These are phyloP conservation scores for Aquatica leii DNA, from an alignment of 2,888 invertebrate species.

Conservation along the genomic window DNA sequence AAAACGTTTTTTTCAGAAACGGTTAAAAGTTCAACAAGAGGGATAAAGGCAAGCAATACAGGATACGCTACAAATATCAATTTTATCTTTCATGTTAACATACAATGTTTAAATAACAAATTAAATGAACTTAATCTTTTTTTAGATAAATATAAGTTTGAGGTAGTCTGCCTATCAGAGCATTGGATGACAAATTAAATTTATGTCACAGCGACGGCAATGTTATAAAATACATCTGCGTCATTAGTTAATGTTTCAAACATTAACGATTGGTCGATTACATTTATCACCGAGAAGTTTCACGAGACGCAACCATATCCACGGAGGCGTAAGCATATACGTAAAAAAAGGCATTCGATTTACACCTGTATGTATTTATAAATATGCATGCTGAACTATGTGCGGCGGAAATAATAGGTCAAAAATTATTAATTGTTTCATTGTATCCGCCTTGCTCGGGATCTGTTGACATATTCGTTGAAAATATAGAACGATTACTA, in stretches of 20 bases:
- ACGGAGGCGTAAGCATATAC: neutral
- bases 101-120: neutral
- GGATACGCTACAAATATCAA: neutral
- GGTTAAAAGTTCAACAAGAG: neutral
- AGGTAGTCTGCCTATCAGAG: conserved; percentile 1
- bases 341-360: conserved; percentile 1
- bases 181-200: neutral
- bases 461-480: neutral
- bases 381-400: neutral
- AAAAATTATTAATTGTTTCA: too few species aligned
- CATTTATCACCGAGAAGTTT: conserved; percentile 19
- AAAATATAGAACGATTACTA: neutral
- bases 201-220: too few species aligned
- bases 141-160: neutral
- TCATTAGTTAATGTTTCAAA: neutral
- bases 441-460: too few species aligned
- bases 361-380: neutral
- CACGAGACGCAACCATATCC: too few species aligned
- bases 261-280: conserved; percentile 10
- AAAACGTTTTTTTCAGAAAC: conserved; percentile 8
- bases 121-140: neutral
- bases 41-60: neutral
- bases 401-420: neutral
- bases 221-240: neutral
- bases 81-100: neutral